These are phyloP conservation scores for Stomorhina lunata DNA, from an alignment of 2,888 invertebrate genomes.

Conservation along the genomic window DNA sequence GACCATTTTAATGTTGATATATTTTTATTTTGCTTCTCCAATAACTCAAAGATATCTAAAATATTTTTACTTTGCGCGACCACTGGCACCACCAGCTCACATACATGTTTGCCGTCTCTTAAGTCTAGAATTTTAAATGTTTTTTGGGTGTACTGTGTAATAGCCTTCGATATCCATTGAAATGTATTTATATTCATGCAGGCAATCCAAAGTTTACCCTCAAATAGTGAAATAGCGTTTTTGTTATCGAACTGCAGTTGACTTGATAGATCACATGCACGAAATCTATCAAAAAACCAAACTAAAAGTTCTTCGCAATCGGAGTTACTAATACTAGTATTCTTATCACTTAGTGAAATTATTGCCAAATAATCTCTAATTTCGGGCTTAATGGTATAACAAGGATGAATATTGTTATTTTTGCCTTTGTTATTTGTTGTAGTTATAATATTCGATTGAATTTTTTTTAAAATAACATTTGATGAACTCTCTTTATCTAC, in stretches of 20 bases:
- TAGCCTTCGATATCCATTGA: slow-evolving; percentile 47
- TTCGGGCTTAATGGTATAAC: slow-evolving; percentile 43
- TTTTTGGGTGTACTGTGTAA: slow-evolving; percentile 5
- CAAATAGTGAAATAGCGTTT: slow-evolving; percentile 28
- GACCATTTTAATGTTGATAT: slow-evolving; percentile 53
- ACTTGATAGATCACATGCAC: slow-evolving; percentile 17
- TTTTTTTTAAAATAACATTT: background rate
- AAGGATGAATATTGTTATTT: slow-evolving; percentile 38
- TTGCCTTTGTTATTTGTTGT: slow-evolving; percentile 8
- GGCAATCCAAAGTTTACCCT: slow-evolving; percentile 60
- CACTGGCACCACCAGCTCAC: slow-evolving; percentile 55
- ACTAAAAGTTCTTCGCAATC: slow-evolving; percentile 49
- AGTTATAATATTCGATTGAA: slow-evolving; percentile 34
- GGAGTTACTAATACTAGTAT: slow-evolving; percentile 16
- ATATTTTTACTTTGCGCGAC: slow-evolving; percentile 40
- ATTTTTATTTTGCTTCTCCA: slow-evolving; percentile 58
- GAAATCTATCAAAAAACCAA: slow-evolving; percentile 58
- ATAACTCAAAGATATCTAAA: slow-evolving; percentile 53
- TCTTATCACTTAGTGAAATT: slow-evolving; percentile 12
- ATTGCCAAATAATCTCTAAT: slow-evolving; percentile 48
- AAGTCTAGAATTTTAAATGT: slow-evolving; percentile 13
- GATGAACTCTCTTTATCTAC: background rate
- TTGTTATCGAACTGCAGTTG: slow-evolving; percentile 46
- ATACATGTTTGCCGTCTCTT: slow-evolving; percentile 22
- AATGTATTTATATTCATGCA: slow-evolving; percentile 53